Percentiles rank a stretch among this genome's conserved stretches.
Evolutionary conservation across 2,888 invertebrate species (phyloP).

Genomic region (Ormyrus thymus): DNA sequence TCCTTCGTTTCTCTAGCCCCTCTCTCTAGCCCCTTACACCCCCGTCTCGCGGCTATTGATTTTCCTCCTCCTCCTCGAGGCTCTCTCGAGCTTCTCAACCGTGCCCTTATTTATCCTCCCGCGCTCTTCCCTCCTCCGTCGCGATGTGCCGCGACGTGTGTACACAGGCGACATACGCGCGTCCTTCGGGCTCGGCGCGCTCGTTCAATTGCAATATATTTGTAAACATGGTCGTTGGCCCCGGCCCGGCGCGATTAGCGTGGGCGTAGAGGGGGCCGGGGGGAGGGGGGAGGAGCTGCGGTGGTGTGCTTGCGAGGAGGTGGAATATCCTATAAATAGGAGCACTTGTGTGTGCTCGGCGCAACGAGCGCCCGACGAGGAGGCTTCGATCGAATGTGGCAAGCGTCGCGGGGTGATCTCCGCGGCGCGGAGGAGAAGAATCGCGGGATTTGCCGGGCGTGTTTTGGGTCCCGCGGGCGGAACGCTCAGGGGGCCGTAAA

Average conservation of each 20-base stretch:
- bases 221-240: constrained; percentile 61
- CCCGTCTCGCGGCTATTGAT: constrained; percentile 24
- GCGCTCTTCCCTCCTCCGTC: neutral
- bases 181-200: constrained; percentile 26
- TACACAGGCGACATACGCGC: neutral
- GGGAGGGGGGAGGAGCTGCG: neutral
- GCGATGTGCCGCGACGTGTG: no score
- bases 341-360: constrained; percentile 21
- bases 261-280: constrained; percentile 26
- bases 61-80: constrained; percentile 1
- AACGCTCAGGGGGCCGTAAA: no score
- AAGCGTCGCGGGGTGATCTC: no score
- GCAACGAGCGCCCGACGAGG: neutral
- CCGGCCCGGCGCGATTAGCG: constrained; percentile 55
- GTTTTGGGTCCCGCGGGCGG: no score
- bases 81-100: constrained; percentile 2
- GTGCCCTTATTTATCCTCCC: constrained; percentile 29
- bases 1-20: neutral
- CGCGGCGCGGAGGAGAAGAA: no score
- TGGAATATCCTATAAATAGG: constrained; percentile 40
- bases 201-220: constrained; percentile 49
- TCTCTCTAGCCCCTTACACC: neutral
- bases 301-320: constrained; percentile 11
- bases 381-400: no score
- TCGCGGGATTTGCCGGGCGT: no score